These are phyloP conservation scores for Trinorchestia longiramus DNA, from an alignment of 1,140 invertebrate species.

Conservation along the genomic window DNA sequence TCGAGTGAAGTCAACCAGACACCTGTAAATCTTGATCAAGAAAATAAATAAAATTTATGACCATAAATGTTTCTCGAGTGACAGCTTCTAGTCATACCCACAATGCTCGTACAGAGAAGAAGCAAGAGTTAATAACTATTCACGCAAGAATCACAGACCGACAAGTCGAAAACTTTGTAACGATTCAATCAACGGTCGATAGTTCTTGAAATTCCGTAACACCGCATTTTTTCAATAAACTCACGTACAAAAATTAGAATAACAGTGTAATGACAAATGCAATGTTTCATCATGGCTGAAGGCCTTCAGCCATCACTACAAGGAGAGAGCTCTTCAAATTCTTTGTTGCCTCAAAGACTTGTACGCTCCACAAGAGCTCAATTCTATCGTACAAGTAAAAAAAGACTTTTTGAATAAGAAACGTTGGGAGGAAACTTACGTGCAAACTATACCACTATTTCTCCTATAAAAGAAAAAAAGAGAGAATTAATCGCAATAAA, in stretches of 20 bases:
- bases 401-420: neutral
- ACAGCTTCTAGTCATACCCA: neutral
- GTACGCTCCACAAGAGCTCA: neutral
- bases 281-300: neutral
- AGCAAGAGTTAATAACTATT: neutral
- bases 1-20: neutral
- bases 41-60: neutral
- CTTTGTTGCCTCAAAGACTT: neutral
- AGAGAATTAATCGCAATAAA: neutral
- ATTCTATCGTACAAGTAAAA: neutral
- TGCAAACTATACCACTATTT: neutral
- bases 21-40: neutral
- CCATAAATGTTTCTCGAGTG: neutral
- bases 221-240: neutral
- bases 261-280: neutral
- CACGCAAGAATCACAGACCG: neutral
- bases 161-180: neutral
- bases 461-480: neutral
- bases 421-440: neutral
- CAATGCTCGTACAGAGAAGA: neutral
- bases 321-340: neutral
- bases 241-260: neutral
- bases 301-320: neutral
- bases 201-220: neutral
- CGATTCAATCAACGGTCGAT: neutral